phyloP scores from a whole-genome alignment of 2,113 vertebrate genomes.

The Struthidea cinerea region DNA sequence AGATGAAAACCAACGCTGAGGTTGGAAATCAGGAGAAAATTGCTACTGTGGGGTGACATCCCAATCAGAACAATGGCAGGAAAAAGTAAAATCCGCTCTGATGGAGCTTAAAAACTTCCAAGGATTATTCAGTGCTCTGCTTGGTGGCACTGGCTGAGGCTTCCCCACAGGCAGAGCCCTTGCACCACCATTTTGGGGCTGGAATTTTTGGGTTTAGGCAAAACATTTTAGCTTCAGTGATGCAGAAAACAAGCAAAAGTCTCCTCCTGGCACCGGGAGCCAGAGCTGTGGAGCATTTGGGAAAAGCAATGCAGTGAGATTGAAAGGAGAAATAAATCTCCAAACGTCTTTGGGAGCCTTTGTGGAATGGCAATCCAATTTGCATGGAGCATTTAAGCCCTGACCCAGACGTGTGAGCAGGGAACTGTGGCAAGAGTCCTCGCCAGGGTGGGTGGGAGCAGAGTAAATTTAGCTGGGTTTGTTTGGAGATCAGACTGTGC shows the following conservation, averaged over 20 bases:
- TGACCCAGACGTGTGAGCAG: neutral
- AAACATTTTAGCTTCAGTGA: neutral
- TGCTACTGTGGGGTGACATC: neutral
- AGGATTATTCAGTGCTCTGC: neutral
- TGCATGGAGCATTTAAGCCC: neutral
- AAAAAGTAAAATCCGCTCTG: neutral
- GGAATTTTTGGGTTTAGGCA: neutral
- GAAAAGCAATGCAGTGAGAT: neutral
- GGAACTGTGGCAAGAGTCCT: neutral
- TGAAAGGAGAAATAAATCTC: neutral
- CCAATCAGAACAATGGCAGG: neutral
- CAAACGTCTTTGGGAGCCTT: neutral
- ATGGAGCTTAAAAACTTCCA: neutral
- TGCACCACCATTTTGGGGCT: neutral
- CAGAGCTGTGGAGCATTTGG: neutral
- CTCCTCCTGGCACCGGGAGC: neutral
- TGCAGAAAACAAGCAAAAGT: neutral
- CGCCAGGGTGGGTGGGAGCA: neutral
- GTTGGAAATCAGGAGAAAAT: neutral
- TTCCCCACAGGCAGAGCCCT: neutral
- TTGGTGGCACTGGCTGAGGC: neutral
- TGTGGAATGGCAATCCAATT: neutral
- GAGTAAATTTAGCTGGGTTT: neutral
- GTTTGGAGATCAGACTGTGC: neutral
- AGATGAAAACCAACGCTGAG: neutral